Base-by-base conservation (phyloP, 2,888 invertebrate genomes). In the Clitarchus hookeri region DNA sequence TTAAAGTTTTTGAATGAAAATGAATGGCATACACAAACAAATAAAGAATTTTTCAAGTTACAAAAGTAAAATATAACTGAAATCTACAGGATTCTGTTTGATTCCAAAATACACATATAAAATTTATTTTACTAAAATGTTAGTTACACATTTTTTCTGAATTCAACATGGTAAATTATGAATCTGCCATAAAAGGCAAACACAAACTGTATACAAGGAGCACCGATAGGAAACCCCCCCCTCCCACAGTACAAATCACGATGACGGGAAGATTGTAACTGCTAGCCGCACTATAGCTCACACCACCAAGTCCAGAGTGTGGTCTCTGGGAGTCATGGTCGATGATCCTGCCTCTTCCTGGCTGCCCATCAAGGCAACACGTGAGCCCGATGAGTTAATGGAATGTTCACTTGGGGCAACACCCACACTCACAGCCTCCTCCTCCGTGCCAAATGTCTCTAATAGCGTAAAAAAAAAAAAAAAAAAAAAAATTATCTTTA, bases 331-430 rank as follows among this genome's bases (percentile, higher is more conserved):
- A 65, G 65, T 23, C 65, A n/a, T 19, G n/a, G 65, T 16, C n/a
- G 65, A 65, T 23, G n/a, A 65, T 8, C 65, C 65, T 23, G 65
- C 65, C 65, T 65, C 82, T n/a, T 82, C 82, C 0, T 82, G 82
- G 44, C 82, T 82, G 36, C 82, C 82, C 82, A 82, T 27, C 27
- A 82, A 26, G 13, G 82, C 27, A 8, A 82, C 23, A 13, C 36
- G 82, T 8, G 82, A 82, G 36, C 82, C 36, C 27, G 82, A 82
- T 11, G 79, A 84, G 80, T 86, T 86, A 54, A 86, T 86, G 86
- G 86, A 86, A 86, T 86, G 86, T 84, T 86, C 86, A 54, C 86
- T 79, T 25, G 84, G 48, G 19, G 86, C 27, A 13, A 82, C 36
- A 36, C 65, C 65, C 65, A 65, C 65, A 9, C 65, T 65, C 65